phyloP scores from a whole-genome alignment of 37 sponge, comb jelly and placozoan genomes.

The Spongilla lacustris region DNA sequence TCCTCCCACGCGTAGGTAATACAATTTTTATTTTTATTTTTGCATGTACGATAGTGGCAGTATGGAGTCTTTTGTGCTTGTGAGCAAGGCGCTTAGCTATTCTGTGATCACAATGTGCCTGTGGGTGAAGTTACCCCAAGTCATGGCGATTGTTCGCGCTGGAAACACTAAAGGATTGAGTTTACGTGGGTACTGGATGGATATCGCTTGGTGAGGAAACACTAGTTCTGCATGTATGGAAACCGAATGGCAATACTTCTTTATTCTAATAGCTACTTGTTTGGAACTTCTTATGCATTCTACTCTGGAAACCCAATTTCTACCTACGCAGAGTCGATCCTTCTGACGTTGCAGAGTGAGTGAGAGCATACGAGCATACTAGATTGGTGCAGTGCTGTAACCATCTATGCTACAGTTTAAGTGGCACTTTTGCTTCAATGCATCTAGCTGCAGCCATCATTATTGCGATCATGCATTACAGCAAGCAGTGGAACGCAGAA shows the following conservation, averaged over 20 bases:
- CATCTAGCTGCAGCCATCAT: slow-evolving; percentile 4
- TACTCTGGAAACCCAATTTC: slow-evolving; percentile 24
- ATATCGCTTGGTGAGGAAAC: slow-evolving; percentile 19
- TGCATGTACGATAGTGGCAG: too few species aligned
- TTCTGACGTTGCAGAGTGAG: slow-evolving; percentile 36
- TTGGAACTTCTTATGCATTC: slow-evolving; percentile 37
- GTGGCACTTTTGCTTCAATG: neutral
- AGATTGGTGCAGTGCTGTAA: too few species aligned
- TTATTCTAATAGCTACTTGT: slow-evolving; percentile 15
- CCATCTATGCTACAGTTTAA: neutral
- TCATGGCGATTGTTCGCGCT: slow-evolving; percentile 14
- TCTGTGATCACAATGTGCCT: slow-evolving; percentile 45
- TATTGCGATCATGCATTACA: neutral
- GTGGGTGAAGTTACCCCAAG: slow-evolving; percentile 54
- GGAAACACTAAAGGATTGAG: slow-evolving; percentile 29
- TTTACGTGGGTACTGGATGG: slow-evolving; percentile 38
- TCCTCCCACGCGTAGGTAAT: neutral
- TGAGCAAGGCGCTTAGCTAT: slow-evolving; percentile 46
- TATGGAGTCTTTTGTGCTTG: slow-evolving; percentile 16
- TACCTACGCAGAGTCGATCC: slow-evolving; percentile 37
- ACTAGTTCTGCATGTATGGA: neutral
- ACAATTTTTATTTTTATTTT: too few species aligned
- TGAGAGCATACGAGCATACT: neutral
- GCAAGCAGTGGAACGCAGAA: slow-evolving; percentile 9
- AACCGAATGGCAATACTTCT: neutral